Evolutionary conservation across 92 coral and sea anemone species (phyloP), one percentile per base, ranked within the genome.

Genomic region (Bergia sp.): DNA sequence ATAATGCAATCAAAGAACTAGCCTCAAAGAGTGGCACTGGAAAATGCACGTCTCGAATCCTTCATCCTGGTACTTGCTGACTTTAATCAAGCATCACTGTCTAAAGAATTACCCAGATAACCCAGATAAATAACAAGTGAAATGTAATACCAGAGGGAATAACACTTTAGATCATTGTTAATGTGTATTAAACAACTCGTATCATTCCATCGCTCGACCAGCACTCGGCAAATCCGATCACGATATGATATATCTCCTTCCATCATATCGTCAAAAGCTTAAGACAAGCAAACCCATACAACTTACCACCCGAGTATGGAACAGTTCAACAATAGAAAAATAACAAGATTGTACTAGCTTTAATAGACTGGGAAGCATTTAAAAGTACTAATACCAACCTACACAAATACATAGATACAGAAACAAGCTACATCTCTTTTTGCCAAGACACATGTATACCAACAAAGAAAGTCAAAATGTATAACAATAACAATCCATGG

Each of bases 191-290:
- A 55, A 55, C 64, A 55, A 55, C 64, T 55, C 64, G 64, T 55
- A 55, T 55, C 76, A 72, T 72, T 3, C 76, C 76, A 72, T 72
- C 76, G 76, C 76, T 1, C 76, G 76, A 3, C 76, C 6, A 72
- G 7, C 76, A 2, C 76, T 72, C 6, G 38, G 76, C 76, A 3
- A 72, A 72, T 72, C 76, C 3, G 76, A 72, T 21, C 76, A 72
- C 76, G n/a, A n/a, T n/a, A n/a, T n/a, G 38, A 72, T 72, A 72
- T 72, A 72, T 72, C 39, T 72, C 76, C 76, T 72, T 3, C 76
- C 76, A 72, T 72, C 76, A 72, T 72, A 72, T 72, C 2, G 76
- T 3, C 76, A 72, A 72, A 72, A 72, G 38, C 38, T 72, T 3
- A 72, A 72, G 38, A 72, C 76, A 72, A 5, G 76, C 38, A 72